Base-by-base conservation (phyloP, 2,797 vertebrate species). In the Phylloscopus collybita region DNA sequence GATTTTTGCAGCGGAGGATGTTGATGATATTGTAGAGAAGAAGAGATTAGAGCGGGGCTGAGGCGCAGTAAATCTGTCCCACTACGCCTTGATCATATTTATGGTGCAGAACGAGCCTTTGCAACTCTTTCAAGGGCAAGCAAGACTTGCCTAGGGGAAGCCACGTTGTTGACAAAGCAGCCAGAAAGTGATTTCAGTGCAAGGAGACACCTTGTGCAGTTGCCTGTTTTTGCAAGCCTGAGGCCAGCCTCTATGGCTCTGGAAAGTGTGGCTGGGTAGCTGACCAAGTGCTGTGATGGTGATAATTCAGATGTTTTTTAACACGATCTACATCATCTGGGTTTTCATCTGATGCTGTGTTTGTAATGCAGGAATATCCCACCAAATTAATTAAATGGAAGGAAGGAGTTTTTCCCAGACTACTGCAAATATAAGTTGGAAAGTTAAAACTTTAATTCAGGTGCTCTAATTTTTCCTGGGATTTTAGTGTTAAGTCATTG, bases 111-210 rank as follows among this genome's bases (percentile, higher is more conserved):
- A 86, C 71, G 2, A 62, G 80, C 83, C 76, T 56, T 56, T 93
- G 70, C 87, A 93, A 80, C 74, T 95, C 94, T 79, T 82, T 73
- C 94, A 96, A 96, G 92, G 89, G 90, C 72, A 81, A 91, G 57
- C 50, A 54, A 85, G 74, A 62, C 45, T 70, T 65, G 59, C 78
- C 91, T 40, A 61, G 81, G 36, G 83, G 83, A 64, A 92, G 59
- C 75, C 83, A 85, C 62, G 69, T 90, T 95, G 80, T 96, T 96
- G 93, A 95, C 94, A 94, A 96, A 96, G 74, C 80, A 96, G 61
- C 49, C 47, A 86, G 88, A 67, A 89, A 88, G 45, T 57, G 45
- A 92, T 95, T 85, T 92, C 87, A 81, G 62, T 60, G 83, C 59
- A 65, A 96, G 72, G 62, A 89, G 64, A 70, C 73, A 80, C 87